Base-by-base conservation (phyloP, 2,797 vertebrate genomes). In the Ceyx erithaca region DNA sequence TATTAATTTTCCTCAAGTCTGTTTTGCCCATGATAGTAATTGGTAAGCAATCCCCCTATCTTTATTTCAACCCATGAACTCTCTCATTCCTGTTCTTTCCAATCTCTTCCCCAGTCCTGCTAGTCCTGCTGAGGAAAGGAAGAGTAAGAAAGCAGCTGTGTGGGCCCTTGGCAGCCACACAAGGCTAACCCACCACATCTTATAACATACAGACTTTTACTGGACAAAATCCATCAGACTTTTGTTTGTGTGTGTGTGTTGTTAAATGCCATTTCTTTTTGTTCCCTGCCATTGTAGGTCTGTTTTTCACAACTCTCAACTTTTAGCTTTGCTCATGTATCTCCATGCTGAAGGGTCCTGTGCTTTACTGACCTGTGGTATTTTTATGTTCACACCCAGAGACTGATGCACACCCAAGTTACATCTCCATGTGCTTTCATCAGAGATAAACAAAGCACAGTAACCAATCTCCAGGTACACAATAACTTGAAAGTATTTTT, bases 401-500 rank as follows among this genome's bases (percentile, higher is more conserved):
- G 86, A 93, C 72, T 80, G 49, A 85, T 92, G 57, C 79, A 91
- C 5, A 1, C 84, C 80, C 87, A 91, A 2, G 0, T 57, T 71
- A 61, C 17, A 68, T 4, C 31, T 46, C 77, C 43, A 37, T 2
- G 30, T 66, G 64, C 83, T 93, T 85, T 72, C 67, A 77, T 70
- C 55, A 59, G 55, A 86, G 68, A 58, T 33, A 93, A 96, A 66
- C 2, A 41, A 92, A 61, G 61, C 83, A 73, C 26, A 84, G 66
- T 91, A 68, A 68, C 58, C 55, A 76, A 71, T 52, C 67, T 62
- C 54, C 75, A 91, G 57, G 80, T 12, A 82, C 2, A 49, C 0
- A 1, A 87, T 92, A 86, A 96, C 92, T 95, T 92, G 91, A 90
- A 49, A 81, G 68, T 25, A 59, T 40, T 88, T 87, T 91, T 90